These are phyloP conservation scores for Eleginops maclovinus DNA, from an alignment of 2,113 vertebrate genomes.

Conservation along the genomic window DNA sequence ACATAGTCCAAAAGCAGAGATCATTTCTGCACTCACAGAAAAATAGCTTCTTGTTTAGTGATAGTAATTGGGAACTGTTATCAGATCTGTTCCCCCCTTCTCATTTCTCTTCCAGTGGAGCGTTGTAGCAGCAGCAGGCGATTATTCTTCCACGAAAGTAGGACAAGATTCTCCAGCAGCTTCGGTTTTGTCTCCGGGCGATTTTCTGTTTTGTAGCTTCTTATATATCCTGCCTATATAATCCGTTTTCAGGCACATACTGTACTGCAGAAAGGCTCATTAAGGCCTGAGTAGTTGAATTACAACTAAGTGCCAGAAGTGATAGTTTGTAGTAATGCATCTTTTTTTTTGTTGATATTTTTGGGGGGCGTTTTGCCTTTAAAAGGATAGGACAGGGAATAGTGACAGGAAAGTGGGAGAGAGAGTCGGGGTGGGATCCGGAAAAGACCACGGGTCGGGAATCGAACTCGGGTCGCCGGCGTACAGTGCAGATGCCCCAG, in stretches of 20 bases:
- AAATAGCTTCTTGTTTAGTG: slow-evolving; percentile 37
- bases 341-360: too few relatives aligned
- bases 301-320: not conserved
- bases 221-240: slow-evolving; percentile 34
- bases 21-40: slow-evolving; percentile 28
- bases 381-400: too few relatives aligned
- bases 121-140: slow-evolving; percentile 26
- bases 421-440: too few relatives aligned
- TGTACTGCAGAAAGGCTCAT: slow-evolving; percentile 8
- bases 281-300: not conserved
- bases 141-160: slow-evolving; percentile 67
- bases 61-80: slow-evolving; percentile 58
- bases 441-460: too few relatives aligned
- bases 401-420: too few relatives aligned
- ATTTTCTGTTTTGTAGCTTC: slow-evolving; percentile 43
- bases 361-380: too few relatives aligned
- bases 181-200: slow-evolving; percentile 49
- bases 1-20: slow-evolving; percentile 36
- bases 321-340: not conserved
- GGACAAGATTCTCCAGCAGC: slow-evolving; percentile 57
- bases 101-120: slow-evolving; percentile 36
- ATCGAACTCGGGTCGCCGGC: too few relatives aligned
- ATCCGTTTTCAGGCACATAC: not conserved
- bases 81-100: slow-evolving; percentile 50
- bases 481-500: too few relatives aligned